These are phyloP conservation scores for Brenthis daphne DNA, from an alignment of 2,888 invertebrate species.

Conservation along the genomic window DNA sequence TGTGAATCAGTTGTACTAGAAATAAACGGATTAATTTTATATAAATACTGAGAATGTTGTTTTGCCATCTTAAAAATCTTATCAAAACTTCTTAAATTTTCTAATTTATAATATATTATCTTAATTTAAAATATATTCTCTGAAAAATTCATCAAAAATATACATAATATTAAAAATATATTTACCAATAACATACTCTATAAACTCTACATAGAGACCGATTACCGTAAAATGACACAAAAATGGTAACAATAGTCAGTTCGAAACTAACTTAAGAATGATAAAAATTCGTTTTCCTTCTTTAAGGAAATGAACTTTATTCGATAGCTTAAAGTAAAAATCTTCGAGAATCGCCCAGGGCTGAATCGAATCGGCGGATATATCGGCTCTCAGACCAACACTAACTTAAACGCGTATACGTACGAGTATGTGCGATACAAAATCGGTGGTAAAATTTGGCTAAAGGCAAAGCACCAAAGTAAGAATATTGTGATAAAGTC, in stretches of 20 bases:
- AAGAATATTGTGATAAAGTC: conserved; percentile 21
- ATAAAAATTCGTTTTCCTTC: conserved; percentile 33
- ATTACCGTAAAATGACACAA: conserved; percentile 26
- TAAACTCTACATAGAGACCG: conserved; percentile 16
- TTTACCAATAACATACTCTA: background rate
- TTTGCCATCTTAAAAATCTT: conserved; percentile 11
- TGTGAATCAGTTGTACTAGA: background rate
- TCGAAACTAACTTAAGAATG: conserved; percentile 16
- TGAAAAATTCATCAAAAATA: conserved; percentile 1
- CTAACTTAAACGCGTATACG: conserved; percentile 24
- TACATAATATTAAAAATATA: background rate
- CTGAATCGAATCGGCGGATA: conserved; percentile 33
- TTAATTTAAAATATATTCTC: conserved; percentile 19
- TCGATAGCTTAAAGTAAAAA: conserved; percentile 13
- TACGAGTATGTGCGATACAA: conserved; percentile 19
- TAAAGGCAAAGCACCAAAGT: conserved; percentile 27
- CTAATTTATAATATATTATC: background rate
- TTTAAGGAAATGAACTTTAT: conserved; percentile 33
- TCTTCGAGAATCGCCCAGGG: conserved; percentile 32
- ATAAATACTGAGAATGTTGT: conserved; percentile 3
- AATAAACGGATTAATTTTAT: background rate
- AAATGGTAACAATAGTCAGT: conserved; percentile 33
- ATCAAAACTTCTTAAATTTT: background rate
- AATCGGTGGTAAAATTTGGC: conserved; percentile 37
- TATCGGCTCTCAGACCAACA: conserved; percentile 22